phyloP scores from a whole-genome alignment of 2,888 invertebrate species.

The Drosophila suboccidentalis region DNA sequence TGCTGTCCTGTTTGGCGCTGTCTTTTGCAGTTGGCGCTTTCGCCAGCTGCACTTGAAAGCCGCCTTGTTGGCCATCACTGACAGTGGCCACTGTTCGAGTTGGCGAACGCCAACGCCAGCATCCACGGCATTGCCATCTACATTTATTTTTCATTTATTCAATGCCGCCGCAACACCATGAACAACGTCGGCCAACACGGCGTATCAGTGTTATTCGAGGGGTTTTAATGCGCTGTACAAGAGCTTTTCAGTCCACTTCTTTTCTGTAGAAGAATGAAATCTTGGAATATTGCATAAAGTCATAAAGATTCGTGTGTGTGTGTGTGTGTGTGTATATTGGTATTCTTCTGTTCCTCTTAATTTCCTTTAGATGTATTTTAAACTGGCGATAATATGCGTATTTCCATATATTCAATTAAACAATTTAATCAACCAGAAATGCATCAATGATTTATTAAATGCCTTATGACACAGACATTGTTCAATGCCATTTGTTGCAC shows the following conservation, averaged over 20 bases:
- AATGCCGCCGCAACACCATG: constrained; percentile 63
- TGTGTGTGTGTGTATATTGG: not conserved
- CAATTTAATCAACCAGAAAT: constrained; percentile 1
- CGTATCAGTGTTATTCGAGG: constrained; percentile 68
- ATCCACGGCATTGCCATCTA: constrained; percentile 53
- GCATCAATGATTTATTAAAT: constrained; percentile 4
- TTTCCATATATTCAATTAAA: constrained; percentile 10
- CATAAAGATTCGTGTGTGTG: constrained; percentile 18
- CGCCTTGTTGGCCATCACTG: constrained; percentile 62
- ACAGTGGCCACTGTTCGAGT: constrained; percentile 47
- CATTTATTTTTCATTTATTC: constrained; percentile 76
- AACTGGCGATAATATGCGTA: not conserved
- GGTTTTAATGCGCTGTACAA: constrained; percentile 47
- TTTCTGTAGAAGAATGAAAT: constrained; percentile 5
- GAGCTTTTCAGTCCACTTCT: constrained; percentile 57
- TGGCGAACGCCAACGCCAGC: constrained; percentile 40
- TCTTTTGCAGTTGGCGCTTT: constrained; percentile 71
- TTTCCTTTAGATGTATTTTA: constrained; percentile 22
- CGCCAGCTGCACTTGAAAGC: constrained; percentile 76
- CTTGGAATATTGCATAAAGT: constrained; percentile 20
- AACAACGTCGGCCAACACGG: constrained; percentile 68
- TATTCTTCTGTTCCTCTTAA: constrained; percentile 6
- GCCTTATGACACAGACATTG: constrained; percentile 2
- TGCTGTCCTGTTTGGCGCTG: constrained; percentile 58
- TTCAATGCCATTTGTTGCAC: constrained; percentile 37